Base-by-base conservation (phyloP, 2,113 vertebrate species). In the Circaetus gallicus region DNA sequence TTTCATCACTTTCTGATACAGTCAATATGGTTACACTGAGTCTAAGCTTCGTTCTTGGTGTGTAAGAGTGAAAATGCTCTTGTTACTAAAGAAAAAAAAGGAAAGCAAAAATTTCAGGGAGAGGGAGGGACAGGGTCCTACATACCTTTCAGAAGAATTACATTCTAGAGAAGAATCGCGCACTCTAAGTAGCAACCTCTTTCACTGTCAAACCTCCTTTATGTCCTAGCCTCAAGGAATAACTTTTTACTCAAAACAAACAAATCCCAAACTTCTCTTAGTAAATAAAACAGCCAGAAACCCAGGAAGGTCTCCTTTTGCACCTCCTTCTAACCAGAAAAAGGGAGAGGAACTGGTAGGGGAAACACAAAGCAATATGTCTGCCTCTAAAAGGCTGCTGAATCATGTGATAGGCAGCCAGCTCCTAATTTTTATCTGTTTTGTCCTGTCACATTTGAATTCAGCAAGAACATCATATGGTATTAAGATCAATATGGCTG, bases 381-480 rank as follows among this genome's bases (percentile, higher is more conserved):
- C 52, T 71, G 63, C 53, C 71, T 76, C 76, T 66, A 28, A 55
- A 90, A 73, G 76, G 82, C 77, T 91, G 93, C 62, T 62, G 87
- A 72, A 62, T 24, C 73, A 53, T 11, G 62, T 34, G 74, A 76
- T 11, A 90, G 78, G 62, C 84, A 96, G 95, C 29, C 91, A 93
- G 89, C 84, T 82, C 77, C 4, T 78, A 82, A 26, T 72, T 85
- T 66, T 18, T 24, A 18, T 55, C 72, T 70, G 47, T 82, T 82
- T 85, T 40, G 90, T 92, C 87, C 95, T 45, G 53, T 84, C 93
- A 93, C 70, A n/a, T 80, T 65, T 42, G 34, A 95, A 86, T 83
- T 85, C 91, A 93, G 90, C 85, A 80, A 38, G 93, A 96, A 82
- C 67, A 80, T 93, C 87, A 90, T 65, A 87, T 53, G 62, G 78